Conservation (phyloP, 2,888 invertebrate genomes). For the Lasioglossum morio region DNA sequence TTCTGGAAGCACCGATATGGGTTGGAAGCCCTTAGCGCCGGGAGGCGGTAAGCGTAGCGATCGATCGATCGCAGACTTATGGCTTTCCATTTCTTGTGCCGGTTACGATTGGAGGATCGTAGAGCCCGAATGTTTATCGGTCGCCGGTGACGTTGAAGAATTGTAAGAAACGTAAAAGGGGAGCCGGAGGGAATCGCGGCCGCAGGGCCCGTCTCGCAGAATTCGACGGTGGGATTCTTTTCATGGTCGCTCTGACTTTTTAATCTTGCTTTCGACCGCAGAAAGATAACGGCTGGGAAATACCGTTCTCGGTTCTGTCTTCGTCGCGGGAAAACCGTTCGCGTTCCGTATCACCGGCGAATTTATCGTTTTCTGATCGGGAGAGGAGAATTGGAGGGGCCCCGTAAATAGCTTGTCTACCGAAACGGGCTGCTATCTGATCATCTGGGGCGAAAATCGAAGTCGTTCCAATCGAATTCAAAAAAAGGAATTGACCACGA, state of each 20-base stretch:
- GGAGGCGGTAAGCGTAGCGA: conserved; percentile 40
- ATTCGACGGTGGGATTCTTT: conserved; percentile 67
- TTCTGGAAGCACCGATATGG: not conserved
- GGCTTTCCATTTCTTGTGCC: conserved; percentile 69
- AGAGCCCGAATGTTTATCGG: conserved; percentile 69
- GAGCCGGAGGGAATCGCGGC: conserved; percentile 30
- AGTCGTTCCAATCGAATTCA: not conserved
- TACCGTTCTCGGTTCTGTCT: conserved; percentile 42
- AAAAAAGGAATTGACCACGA: not conserved
- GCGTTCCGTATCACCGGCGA: conserved; percentile 8
- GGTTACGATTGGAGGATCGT: conserved; percentile 60
- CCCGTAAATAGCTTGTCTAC: conserved; percentile 12
- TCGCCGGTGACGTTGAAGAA: conserved; percentile 68
- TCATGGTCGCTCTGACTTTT: conserved; percentile 63
- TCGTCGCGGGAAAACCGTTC: conserved; percentile 23
- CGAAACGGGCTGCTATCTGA: conserved; percentile 1
- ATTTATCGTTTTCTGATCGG: conserved; percentile 30
- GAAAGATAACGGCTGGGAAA: conserved; percentile 60
- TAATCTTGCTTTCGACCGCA: conserved; percentile 60
- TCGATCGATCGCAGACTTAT: conserved; percentile 68
- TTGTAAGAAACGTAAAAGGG: conserved; percentile 53
- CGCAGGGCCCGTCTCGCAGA: conserved; percentile 55
- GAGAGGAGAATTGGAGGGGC: conserved; percentile 2
- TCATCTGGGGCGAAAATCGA: not conserved
- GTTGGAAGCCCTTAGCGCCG: not conserved